Base-by-base conservation (phyloP, 2,113 vertebrate genomes). In the Paracanthobrama guichenoti region DNA sequence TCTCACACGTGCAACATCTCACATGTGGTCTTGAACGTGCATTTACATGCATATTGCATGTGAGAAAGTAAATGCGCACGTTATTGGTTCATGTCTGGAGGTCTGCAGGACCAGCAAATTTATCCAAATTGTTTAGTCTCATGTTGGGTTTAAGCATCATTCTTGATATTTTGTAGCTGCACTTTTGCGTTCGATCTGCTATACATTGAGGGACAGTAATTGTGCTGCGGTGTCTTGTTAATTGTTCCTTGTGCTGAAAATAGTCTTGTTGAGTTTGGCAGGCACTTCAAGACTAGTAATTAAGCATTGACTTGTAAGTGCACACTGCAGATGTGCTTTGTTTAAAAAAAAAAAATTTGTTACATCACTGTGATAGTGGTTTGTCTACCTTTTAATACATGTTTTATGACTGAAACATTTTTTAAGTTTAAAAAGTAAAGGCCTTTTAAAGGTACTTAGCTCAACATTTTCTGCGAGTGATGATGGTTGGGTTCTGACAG, bases 291-390 rank as follows among this genome's bases (percentile, higher is more conserved):
- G 48, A 14, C 14, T 72, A 55, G 80, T 71, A 71, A 82, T 80
- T 80, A 80, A 50, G 18, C 10, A 2, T 88, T 89, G 66, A 55
- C 46, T 55, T 69, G 66, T 55, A 81, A 71, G 64, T 39, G 46
- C 48, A 71, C 28, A 16, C 48, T 9, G 22, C 66, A 57, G 48
- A 72, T 81, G 42, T 50, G 22, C 11, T 57, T 31, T 24, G 57
- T n/a, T 35, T 67, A 48, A 28, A 26, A 20, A 13, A 7, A 7
- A 39, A 7, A 39, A 6, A 24, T 59, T 71, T 71, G 26, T 81
- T 46, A 20, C 24, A 20, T 46, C 50, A 76, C 18, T 26, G 9
- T 20, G 46, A 24, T 18, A 26, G 24, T 53, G 46, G 44, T 73
- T 48, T 14, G 3, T 73, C 44, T 26, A 39, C 11, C 28, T 1